These are phyloP conservation scores for Pogonocichla stellata DNA, from an alignment of 2,113 vertebrate genomes.

Conservation along the genomic window DNA sequence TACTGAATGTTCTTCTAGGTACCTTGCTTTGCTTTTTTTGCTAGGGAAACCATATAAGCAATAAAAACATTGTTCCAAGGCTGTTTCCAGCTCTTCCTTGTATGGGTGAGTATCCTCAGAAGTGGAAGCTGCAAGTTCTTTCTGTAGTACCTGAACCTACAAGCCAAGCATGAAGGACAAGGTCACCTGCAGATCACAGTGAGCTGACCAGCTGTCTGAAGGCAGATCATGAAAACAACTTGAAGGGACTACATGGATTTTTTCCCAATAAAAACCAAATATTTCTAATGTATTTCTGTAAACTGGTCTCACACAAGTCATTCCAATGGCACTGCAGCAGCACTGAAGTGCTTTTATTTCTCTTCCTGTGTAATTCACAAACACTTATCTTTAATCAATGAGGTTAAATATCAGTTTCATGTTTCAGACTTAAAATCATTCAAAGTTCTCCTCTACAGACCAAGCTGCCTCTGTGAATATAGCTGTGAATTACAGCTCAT, in stretches of 20 bases:
- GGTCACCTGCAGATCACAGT: background rate
- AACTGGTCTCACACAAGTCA: background rate
- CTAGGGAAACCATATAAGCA: constrained; percentile 94
- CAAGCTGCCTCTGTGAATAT: background rate
- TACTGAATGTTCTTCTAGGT: constrained; percentile 93
- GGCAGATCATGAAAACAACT: background rate
- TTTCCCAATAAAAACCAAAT: background rate
- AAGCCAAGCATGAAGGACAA: background rate
- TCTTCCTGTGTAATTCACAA: background rate
- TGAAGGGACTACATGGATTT: background rate
- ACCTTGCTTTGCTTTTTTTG: constrained; percentile 97
- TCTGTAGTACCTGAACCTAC: constrained; percentile 88
- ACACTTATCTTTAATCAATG: background rate
- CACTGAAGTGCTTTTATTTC: background rate
- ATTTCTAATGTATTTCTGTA: background rate
- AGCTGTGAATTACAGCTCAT: background rate
- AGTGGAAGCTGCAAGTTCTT: constrained; percentile 81
- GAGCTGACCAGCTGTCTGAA: background rate
- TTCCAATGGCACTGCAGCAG: background rate
- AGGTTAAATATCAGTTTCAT: background rate
- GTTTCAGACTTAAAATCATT: background rate
- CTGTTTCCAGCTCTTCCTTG: constrained; percentile 94
- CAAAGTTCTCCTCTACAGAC: background rate
- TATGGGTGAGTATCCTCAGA: constrained; percentile 86
- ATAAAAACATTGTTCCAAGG: constrained; percentile 96